Conservation (phyloP, 2,113 vertebrate species). For the Chlamydotis undulata region DNA sequence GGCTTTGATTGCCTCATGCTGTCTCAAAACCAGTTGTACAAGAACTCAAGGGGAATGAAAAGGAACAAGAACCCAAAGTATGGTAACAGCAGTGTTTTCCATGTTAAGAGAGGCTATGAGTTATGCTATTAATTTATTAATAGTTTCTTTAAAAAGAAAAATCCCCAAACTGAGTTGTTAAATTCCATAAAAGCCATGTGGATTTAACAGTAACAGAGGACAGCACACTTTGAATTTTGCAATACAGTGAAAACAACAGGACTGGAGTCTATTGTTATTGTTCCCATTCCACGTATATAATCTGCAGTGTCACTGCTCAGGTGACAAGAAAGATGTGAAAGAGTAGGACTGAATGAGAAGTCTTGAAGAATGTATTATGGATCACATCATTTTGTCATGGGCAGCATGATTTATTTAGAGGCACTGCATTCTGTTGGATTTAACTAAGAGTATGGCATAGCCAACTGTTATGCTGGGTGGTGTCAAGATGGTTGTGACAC, state of each 20-base stretch:
- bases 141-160: not conserved
- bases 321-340: not conserved
- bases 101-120: not conserved
- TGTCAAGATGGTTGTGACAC: not conserved
- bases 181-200: not conserved
- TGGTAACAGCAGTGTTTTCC: not conserved
- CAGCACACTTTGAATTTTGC: not conserved
- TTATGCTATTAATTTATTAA: not conserved
- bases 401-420: not conserved
- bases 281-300: not conserved
- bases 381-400: not conserved
- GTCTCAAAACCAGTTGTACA: not conserved
- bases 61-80: not conserved
- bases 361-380: not conserved
- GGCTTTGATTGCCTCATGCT: not conserved
- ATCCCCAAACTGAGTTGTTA: not conserved
- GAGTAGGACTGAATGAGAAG: not conserved
- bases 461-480: not conserved
- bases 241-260: not conserved
- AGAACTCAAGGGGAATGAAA: not conserved
- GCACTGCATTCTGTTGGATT: not conserved
- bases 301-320: not conserved
- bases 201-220: not conserved
- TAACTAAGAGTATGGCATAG: not conserved
- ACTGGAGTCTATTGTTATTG: not conserved